phyloP scores from a whole-genome alignment of 64 coral and sea anemone genomes.

The Hydrozoanthus tunicans region DNA sequence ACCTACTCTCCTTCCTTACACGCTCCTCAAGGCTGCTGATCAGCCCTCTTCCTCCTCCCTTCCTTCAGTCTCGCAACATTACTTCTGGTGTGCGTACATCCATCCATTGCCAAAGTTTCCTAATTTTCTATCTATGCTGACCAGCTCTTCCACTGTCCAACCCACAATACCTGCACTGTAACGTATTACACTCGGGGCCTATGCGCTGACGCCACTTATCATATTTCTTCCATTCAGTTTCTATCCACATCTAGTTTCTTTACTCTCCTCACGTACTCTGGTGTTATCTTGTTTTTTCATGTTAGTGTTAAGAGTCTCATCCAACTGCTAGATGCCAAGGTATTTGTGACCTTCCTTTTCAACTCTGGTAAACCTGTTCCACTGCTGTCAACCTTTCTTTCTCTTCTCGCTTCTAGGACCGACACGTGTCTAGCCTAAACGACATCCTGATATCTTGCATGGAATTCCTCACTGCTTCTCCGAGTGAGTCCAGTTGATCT shows the following conservation, averaged over 20 bases:
- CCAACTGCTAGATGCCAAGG: neutral
- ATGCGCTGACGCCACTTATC: neutral
- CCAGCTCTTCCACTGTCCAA: neutral
- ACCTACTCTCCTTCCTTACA: neutral
- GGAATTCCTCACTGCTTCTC: neutral
- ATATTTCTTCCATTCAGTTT: neutral
- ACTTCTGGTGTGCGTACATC: no score
- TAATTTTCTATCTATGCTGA: neutral
- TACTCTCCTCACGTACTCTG: neutral
- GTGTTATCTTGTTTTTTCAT: constrained; percentile 14
- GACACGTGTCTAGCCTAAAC: neutral
- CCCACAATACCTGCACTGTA: constrained; percentile 1
- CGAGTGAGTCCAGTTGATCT: constrained; percentile 9
- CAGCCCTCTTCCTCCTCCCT: neutral
- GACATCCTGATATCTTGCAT: constrained; percentile 7
- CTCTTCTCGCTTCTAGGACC: neutral
- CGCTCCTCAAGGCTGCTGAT: neutral
- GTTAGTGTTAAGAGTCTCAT: neutral
- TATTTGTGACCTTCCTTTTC: neutral
- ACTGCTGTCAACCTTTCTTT: neutral
- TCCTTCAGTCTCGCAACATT: neutral
- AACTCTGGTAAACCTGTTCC: neutral
- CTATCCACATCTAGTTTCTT: neutral
- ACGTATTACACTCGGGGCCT: neutral
- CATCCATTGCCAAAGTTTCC: neutral